Base-by-base conservation (phyloP, 2,888 invertebrate genomes). In the Scrobipalpa costella region DNA sequence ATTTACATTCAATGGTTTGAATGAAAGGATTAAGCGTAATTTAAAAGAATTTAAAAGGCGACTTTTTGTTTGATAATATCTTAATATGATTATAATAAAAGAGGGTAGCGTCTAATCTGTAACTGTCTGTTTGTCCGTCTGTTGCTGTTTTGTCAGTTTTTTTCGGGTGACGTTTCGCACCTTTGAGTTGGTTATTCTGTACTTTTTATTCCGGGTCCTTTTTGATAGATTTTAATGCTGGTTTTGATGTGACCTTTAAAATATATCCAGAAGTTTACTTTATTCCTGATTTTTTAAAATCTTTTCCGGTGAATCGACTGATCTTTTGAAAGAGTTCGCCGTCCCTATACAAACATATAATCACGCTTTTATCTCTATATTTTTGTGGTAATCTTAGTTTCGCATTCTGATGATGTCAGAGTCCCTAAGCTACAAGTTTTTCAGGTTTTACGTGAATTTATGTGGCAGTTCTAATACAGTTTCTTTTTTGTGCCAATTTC, bases 71-170 rank as follows among this genome's bases (percentile, higher is more conserved):
- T 66, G 89, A 90, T 90, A 80, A 87, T 88, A 89, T 90, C 88
- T 89, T 90, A 88, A 90, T 90, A 85, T 86, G 84, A 79, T 85
- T 87, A 79, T 86, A 82, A 88, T 86, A 84, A 85, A 84, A 79
- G 82, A 79, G 81, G 85, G 83, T 81, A 79, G 84, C 75, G 76
- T 76, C 78, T 89, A 90, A 90, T 90, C 90, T 90, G 88, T 90
- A 90, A 90, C 90, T 90, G 90, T 89, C 83, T 72, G 78, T 73
- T 75, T 78, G 82, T 79, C 68, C 66, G 72, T 66, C 61, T 64
- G 70, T 72, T 68, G 71, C 69, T 70, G 78, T 81, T 83, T 77
- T 84, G 80, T 79, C 66, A 64, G 69, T 74, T 81, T 81, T 81
- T 77, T 81, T 52, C 76, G 67, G 68, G 66, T 80, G 80, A 82